Evolutionary conservation across 1,140 invertebrate species (phyloP), one percentile per base, ranked within the genome.

Genomic region (Diorhabda carinulata): DNA sequence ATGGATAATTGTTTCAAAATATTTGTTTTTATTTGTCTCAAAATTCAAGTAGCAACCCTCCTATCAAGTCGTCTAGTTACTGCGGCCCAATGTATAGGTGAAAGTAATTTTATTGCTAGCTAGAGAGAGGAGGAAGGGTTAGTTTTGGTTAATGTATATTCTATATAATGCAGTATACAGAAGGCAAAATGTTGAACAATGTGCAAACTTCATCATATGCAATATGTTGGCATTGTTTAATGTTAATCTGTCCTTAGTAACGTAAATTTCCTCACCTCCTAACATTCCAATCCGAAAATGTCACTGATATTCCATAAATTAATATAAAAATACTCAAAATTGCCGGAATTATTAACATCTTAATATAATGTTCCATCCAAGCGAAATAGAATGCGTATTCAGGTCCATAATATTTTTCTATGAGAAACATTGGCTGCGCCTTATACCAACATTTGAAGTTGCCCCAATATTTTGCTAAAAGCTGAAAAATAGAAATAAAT

Each of bases 331-430:
- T 47, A 10, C 86, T 86, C 84, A 78, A 82, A 83, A 67, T 81
- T 61, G 78, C 86, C 85, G 67, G 81, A 3, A 82, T 81, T 40
- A 87, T 84, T 44, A 92, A 78, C 81, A 83, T 78, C 72, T 79
- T 77, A 65, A 83, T 82, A 77, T 86, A 87, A 57, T 84, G 76
- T 4, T 84, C 86, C 52, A 85, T 81, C 83, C 86, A 87, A 9
- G 80, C 81, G 41, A 83, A 80, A 70, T 83, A 82, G 8, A 83
- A 80, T 2, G 77, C 78, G 8, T 80, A 76, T 42, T 80, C 75
- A 7, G 81, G 70, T 56, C 86, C 81, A 74, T 73, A 80, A 68
- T 81, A 81, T 70, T 78, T 79, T 61, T 76, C 74, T 6, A 81
- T 76, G 43, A 80, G 60, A 62, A 75, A 72, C 4, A 81, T 63